Percentiles rank a stretch among this genome's conserved stretches.
Evolutionary conservation across 2,797 vertebrate species (phyloP).

Genomic region (Epinephelus awoara): DNA sequence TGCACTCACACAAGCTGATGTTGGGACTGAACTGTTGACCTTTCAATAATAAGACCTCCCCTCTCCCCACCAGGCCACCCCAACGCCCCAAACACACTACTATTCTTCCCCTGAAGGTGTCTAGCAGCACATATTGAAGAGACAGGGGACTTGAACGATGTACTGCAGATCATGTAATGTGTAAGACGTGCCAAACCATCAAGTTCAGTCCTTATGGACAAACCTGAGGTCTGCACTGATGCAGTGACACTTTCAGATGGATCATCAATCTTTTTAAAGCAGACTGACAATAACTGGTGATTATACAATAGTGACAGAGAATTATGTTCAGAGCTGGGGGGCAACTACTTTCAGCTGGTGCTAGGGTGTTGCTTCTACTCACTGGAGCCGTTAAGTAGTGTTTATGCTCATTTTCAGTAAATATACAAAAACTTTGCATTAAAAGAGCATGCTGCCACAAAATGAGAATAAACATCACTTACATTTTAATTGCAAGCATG

Average conservation of each 20-base stretch:
- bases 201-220: not conserved
- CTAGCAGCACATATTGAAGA: not conserved
- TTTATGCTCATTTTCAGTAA: constrained; percentile 20
- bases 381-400: not conserved
- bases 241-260: not conserved
- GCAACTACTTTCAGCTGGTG: not conserved
- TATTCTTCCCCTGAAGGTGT: not conserved
- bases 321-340: too few relatives aligned
- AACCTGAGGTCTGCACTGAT: not conserved
- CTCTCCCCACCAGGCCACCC: not conserved
- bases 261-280: not conserved
- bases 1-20: not conserved
- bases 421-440: constrained; percentile 17
- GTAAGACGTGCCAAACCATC: not conserved
- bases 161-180: not conserved
- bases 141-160: not conserved
- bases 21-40: constrained; percentile 32
- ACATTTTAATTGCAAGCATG: constrained; percentile 22
- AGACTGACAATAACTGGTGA: not conserved
- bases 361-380: not conserved
- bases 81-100: constrained; percentile 4
- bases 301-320: not conserved
- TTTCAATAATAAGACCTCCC: constrained; percentile 40
- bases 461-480: constrained; percentile 14
- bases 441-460: not conserved